Evolutionary conservation across 2,113 vertebrate genomes (phyloP), one percentile per base, ranked within the genome.

Genomic region (Mus spicilegus): DNA sequence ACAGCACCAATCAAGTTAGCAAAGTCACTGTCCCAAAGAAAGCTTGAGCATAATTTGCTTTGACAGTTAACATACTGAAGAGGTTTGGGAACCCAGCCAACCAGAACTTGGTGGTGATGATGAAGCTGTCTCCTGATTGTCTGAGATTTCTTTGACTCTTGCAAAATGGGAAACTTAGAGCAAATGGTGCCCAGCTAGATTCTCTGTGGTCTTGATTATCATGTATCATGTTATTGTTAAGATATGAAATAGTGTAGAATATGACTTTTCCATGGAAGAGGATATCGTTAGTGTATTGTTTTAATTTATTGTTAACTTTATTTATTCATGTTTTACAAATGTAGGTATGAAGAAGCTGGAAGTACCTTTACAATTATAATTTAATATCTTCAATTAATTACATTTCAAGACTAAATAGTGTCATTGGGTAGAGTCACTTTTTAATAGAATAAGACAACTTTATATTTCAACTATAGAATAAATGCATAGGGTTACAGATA

Each of bases 71-170:
- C 96, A 93, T 1, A 84, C 42, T 86, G 92, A 28, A 95, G 97
- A 95, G 96, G 87, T 96, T 95, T 96, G 96, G 96, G 90, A 97
- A 88, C 90, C 89, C 76, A 96, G 97, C 96, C 97, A 97, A 94
- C 76, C 91, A 93, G 90, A 95, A 95, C 94, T 89, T 97, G 89
- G 89, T 93, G 84, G 69, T 89, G 67, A 7, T 95, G 94, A 96
- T 97, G 82, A 97, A 96, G 93, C 72, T 95, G 86, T 97, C n/a
- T 5, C 22, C 81, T 2, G 10, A 81, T 72, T 73, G 93, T 56
- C 26, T 19, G 0, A 85, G 58, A 87, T 39, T 96, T 73, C 69
- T 96, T 49, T 91, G 67, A 91, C 67, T 94, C 72, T 87, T 88
- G 33, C 22, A 49, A 63, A 89, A 72, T 75, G 54, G 30, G 87